A percentile compares a stretch with the other conserved stretches of the same genome.
Conservation (phyloP, 2,113 vertebrate genomes). For the Podarcis muralis region DNA sequence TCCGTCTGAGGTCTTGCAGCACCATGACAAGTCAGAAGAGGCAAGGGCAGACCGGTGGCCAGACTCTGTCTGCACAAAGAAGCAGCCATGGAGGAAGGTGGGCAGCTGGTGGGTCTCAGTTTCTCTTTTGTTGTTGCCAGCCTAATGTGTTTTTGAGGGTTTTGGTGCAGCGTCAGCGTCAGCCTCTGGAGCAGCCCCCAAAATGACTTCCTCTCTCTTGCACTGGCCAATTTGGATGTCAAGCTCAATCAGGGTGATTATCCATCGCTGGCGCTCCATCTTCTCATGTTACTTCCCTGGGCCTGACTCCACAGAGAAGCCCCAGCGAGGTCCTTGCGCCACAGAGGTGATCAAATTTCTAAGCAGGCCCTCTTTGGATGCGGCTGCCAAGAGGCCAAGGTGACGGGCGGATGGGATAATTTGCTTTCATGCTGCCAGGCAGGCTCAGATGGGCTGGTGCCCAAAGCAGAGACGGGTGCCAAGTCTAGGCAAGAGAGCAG, state of each 20-base stretch:
- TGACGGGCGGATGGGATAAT: neutral
- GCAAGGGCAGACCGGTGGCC: too few relatives aligned
- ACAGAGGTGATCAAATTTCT: neutral
- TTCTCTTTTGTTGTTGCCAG: slow-evolving; percentile 59
- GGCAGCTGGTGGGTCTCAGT: neutral
- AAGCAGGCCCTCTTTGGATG: neutral
- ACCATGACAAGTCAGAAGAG: too few relatives aligned
- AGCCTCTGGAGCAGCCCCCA: slow-evolving; percentile 73
- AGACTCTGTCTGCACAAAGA: too few relatives aligned
- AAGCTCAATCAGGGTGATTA: slow-evolving; percentile 76
- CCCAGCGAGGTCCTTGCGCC: slow-evolving; percentile 67
- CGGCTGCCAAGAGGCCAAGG: neutral
- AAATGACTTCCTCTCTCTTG: slow-evolving; percentile 77
- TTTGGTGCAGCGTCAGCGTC: slow-evolving; percentile 57
- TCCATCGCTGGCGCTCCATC: slow-evolving; percentile 70
- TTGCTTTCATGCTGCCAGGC: neutral
- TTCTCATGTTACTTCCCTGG: slow-evolving; percentile 79
- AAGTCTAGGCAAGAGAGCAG: neutral
- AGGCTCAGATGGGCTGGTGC: neutral
- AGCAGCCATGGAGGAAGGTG: neutral
- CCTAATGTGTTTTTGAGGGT: slow-evolving; percentile 41
- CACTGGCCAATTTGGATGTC: slow-evolving; percentile 81
- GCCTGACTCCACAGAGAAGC: slow-evolving; percentile 71
- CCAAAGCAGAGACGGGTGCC: neutral
- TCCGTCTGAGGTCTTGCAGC: too few relatives aligned